Evolutionary conservation across 2,797 vertebrate genomes (phyloP).

Genomic region (Peromyscus eremicus): DNA sequence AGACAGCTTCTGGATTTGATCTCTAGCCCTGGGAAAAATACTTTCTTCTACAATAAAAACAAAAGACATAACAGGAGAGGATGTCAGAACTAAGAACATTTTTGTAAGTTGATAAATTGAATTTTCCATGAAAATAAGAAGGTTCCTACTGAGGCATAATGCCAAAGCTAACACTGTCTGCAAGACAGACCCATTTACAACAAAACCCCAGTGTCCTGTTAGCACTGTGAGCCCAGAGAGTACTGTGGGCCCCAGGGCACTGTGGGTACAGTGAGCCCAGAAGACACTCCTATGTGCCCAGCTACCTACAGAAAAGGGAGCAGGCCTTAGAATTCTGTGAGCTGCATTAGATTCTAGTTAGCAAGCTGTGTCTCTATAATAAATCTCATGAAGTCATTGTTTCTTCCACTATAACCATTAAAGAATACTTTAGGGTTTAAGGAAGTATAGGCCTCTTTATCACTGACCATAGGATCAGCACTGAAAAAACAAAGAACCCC

Average conservation of each 20-base stretch:
- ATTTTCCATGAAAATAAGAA: conserved; percentile 9
- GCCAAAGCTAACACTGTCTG: background rate
- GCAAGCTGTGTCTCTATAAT: background rate
- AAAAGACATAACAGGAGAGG: background rate
- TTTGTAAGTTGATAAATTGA: conserved; percentile 1
- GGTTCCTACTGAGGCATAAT: background rate
- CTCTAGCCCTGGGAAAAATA: background rate
- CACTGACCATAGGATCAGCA: background rate
- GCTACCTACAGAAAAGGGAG: background rate
- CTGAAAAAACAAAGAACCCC: background rate
- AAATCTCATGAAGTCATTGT: background rate
- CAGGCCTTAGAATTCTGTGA: background rate
- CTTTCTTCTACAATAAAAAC: conserved; percentile 18
- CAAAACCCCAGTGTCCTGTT: background rate
- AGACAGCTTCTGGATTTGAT: background rate
- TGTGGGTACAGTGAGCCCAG: background rate
- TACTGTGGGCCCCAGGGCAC: no score
- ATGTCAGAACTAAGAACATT: conserved; percentile 8
- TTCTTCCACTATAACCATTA: background rate
- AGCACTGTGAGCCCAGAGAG: background rate
- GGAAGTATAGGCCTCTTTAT: background rate
- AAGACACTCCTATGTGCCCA: background rate
- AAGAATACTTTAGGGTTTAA: background rate
- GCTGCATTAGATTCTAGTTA: background rate
- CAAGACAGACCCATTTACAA: background rate